Percentiles rank a stretch among this genome's conserved stretches.
Conservation (phyloP, 2,888 invertebrate species). For the Lamellibrachia columna region DNA sequence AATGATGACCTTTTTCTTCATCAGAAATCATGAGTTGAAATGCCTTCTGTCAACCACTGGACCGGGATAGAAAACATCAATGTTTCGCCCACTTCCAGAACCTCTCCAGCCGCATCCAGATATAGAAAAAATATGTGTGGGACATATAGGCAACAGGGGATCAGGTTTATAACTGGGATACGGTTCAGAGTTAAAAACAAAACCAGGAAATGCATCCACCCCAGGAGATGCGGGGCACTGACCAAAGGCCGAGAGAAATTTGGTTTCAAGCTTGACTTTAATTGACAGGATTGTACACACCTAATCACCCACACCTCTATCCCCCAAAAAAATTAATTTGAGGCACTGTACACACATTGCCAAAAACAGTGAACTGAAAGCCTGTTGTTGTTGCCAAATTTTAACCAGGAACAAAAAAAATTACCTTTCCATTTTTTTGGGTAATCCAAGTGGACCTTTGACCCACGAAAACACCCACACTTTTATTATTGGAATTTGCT, state of each 20-base stretch:
- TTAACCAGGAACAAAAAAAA: too few relatives aligned
- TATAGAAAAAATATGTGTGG: background rate
- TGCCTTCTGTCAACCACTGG: background rate
- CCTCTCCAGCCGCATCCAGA: background rate
- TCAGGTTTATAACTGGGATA: background rate
- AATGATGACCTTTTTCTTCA: background rate
- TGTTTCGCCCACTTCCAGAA: background rate
- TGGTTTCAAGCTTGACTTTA: background rate
- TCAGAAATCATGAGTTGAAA: background rate
- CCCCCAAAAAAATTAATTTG: too few relatives aligned
- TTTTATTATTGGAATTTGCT: too few relatives aligned
- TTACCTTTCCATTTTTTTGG: too few relatives aligned
- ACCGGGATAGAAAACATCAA: background rate
- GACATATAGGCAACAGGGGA: background rate
- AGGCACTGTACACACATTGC: too few relatives aligned
- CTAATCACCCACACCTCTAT: too few relatives aligned
- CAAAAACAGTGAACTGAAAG: too few relatives aligned
- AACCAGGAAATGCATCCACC: background rate
- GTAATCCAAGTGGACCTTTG: too few relatives aligned
- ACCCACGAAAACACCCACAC: too few relatives aligned
- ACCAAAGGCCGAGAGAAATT: background rate
- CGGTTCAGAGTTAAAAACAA: background rate
- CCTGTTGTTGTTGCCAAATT: too few relatives aligned
- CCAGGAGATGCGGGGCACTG: background rate
- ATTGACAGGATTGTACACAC: too few relatives aligned